A percentile compares a stretch with the other conserved stretches of the same genome.
Evolutionary conservation across 1,140 invertebrate species (phyloP).

Genomic region (Neocloeon triangulifer): DNA sequence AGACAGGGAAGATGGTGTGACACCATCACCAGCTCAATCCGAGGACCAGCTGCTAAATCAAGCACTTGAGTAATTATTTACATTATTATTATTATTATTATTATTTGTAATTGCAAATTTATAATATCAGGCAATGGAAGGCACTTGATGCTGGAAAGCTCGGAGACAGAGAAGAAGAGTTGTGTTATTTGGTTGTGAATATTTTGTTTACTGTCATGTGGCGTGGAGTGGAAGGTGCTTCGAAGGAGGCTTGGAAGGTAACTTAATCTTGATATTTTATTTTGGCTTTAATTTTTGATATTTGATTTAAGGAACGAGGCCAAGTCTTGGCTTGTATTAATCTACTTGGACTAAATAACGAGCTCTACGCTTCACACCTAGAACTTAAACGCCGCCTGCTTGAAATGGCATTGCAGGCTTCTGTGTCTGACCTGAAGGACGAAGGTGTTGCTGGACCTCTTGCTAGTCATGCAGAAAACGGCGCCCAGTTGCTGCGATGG

Average conservation of each 20-base stretch:
- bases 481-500: constrained; percentile 28
- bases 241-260: constrained; percentile 30
- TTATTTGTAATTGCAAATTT: too few relatives aligned
- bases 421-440: constrained; percentile 28
- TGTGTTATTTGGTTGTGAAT: constrained; percentile 30
- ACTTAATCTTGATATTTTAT: constrained; percentile 5
- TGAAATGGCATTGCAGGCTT: constrained; percentile 33
- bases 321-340: constrained; percentile 36
- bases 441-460: constrained; percentile 11
- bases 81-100: too few relatives aligned
- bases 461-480: constrained; percentile 19
- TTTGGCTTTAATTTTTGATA: too few relatives aligned
- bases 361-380: constrained; percentile 27
- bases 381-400: constrained; percentile 30
- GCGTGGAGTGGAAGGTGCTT: constrained; percentile 32
- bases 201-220: constrained; percentile 33
- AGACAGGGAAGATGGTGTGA: too few relatives aligned
- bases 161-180: constrained; percentile 25
- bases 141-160: constrained; percentile 15
- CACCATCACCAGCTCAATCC: too few relatives aligned
- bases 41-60: too few relatives aligned
- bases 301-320: constrained; percentile 23
- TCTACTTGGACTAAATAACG: constrained; percentile 29
- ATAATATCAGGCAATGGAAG: constrained; percentile 12
- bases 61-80: too few relatives aligned